Evolutionary conservation across 1,140 invertebrate species (phyloP), one percentile per base, ranked within the genome.

Genomic region (Cydia splendana): DNA sequence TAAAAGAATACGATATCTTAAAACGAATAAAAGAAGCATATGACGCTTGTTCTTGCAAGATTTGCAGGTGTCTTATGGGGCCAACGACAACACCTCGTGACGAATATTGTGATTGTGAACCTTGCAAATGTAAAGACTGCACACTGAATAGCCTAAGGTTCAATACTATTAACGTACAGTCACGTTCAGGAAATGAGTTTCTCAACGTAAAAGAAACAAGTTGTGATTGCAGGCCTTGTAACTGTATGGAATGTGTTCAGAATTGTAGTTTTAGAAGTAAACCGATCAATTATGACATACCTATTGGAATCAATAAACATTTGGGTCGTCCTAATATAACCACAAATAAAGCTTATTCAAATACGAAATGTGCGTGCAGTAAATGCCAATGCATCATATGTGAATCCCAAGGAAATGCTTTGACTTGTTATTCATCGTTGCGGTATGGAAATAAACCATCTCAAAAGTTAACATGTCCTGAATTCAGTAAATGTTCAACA

Each of bases 1-100:
- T 80, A 10, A 86, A 84, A 5, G 34, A 34, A 81, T 79, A 77
- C 53, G 83, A 91, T 73, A 85, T 92, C 57, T 78, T 88, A 18
- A 83, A 81, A 62, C 83, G 76, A 79, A 79, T 91, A 65, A 85
- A 87, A 77, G 88, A 89, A 78, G 82, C 83, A 62, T 92, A 88
- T 38, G 84, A 86, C 30, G 87, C 87, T 2, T 92, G 91, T 53
- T 90, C 84, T 71, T 92, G 89, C 65, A 91, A 88, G 82, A 83
- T 90, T 15, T 91, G 91, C 57, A 86, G 91, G 76, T 92, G 91
- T 74, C 80, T 90, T 62, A 69, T 78, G n/a, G 79, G 80, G 0
- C 86, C 77, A 65, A 75, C 80, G 0, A 18, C 51, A 18, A 51
- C 34, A 51, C 24, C 34, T 42, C 34, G 69, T 18, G 84, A 80